Conservation (phyloP, 2,888 invertebrate genomes). For the Heteromurus nitidus region DNA sequence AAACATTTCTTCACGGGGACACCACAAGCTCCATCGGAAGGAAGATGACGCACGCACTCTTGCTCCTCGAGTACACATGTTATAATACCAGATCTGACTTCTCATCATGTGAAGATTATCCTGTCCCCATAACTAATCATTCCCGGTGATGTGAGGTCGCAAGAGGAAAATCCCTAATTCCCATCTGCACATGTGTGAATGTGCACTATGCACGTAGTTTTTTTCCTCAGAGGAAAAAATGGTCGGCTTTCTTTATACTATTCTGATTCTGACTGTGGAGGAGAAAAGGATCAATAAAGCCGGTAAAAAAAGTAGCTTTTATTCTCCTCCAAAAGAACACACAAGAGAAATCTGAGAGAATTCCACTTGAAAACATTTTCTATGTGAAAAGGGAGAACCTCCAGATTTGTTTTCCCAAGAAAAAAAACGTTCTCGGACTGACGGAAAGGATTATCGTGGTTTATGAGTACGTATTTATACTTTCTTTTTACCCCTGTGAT, state of each 20-base stretch:
- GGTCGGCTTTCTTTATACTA: no score
- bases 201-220: no score
- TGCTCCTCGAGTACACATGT: no score
- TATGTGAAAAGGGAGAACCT: not conserved
- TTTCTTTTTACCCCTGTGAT: not conserved
- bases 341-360: slow-evolving; percentile 7
- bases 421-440: not conserved
- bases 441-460: not conserved
- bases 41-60: no score
- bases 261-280: no score
- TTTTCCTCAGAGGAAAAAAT: slow-evolving; percentile 1
- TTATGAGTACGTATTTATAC: not conserved
- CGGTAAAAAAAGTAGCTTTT: not conserved
- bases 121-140: slow-evolving; percentile 64
- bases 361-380: slow-evolving; percentile 3
- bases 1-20: no score
- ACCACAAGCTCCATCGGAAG: no score
- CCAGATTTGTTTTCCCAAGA: not conserved
- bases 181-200: no score
- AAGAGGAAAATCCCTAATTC: slow-evolving; percentile 28
- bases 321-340: not conserved
- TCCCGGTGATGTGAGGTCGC: slow-evolving; percentile 25
- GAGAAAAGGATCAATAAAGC: not conserved
- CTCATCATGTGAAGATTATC: slow-evolving; percentile 49
- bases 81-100: no score